Conservation (phyloP, 2,888 invertebrate genomes). For the Hirtodrosophila histrioides region DNA sequence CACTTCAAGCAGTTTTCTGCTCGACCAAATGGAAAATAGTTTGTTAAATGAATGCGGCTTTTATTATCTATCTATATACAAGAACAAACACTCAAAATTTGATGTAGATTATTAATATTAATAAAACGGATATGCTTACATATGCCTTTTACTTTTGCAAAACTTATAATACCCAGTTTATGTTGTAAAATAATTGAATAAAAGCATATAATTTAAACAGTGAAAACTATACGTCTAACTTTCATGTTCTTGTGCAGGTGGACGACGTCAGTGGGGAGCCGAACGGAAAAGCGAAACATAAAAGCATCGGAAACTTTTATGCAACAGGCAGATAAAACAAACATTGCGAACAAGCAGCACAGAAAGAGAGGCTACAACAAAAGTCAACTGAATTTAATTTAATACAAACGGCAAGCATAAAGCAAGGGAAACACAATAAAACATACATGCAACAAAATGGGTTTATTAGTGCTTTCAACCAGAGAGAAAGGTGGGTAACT, state of each 20-base stretch:
- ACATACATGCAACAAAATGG: slow-evolving; percentile 72
- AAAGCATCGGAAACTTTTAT: slow-evolving; percentile 7
- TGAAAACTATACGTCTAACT: slow-evolving; percentile 34
- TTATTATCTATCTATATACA: no score
- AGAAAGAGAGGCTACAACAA: slow-evolving; percentile 28
- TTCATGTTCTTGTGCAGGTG: slow-evolving; percentile 38
- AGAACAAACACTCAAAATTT: no score
- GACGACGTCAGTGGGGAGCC: slow-evolving; percentile 28
- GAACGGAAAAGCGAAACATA: slow-evolving; percentile 17
- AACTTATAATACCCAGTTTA: no score
- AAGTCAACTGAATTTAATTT: slow-evolving; percentile 42
- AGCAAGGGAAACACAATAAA: slow-evolving; percentile 12
- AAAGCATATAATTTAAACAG: slow-evolving; percentile 23
- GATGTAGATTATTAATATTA: no score
- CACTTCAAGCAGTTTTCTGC: no score
- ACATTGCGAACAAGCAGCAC: slow-evolving; percentile 11
- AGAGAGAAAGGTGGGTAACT: slow-evolving; percentile 70
- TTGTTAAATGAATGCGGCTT: no score
- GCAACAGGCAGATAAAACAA: slow-evolving; percentile 36
- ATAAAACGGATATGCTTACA: no score
- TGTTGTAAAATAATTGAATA: no score
- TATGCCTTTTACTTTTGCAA: no score
- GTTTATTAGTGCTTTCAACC: slow-evolving; percentile 59
- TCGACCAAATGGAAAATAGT: no score
- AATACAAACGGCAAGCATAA: slow-evolving; percentile 15